Base-by-base conservation (phyloP, 2,888 invertebrate genomes). In the Eupithecia subumbrata region DNA sequence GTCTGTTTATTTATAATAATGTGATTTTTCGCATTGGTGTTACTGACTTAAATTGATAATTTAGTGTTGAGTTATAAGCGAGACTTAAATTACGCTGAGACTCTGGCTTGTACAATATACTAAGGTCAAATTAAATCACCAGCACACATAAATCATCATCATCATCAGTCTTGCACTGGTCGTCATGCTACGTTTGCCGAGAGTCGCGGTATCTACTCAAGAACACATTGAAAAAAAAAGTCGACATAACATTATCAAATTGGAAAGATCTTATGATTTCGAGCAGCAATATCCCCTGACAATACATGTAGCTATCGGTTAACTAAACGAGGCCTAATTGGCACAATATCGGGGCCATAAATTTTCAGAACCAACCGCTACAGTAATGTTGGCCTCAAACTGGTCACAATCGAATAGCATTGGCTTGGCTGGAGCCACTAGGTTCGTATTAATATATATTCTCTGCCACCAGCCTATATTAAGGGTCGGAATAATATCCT, bases 291-390 rank as follows among this genome's bases (percentile, higher is more conserved):
- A 60, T 64, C 64, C 30, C 14, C 34, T 9, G 64, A 12, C 34
- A 64, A 34, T 64, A 64, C 30, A 22, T 30, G 18, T 18, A 34
- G 9, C 64, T 71, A 71, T 66, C 43, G 74, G 70, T 74, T 30
- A 30, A 18, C 70, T 74, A 71, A 71, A 71, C 52, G 74, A 12
- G 73, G 40, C 64, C 73, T 71, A 74, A 74, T 74, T 74, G 74
- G 74, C 74, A 72, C 69, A 16, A 72, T 69, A 75, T 75, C 52
- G 40, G 8, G 9, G 16, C 52, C 34, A 75, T 75, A 75, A 75
- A 75, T 75, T 56, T 48, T 25, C 71, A 48, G 40, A 64, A 68
- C 63, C 34, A 45, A 40, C 69, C 64, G 63, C 72, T 64, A 64
- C 5, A 8, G 71, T 71, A 72, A 69, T 69, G 56, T 40, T 67